phyloP scores from a whole-genome alignment of 2,797 vertebrate genomes.

The Eulemur coronatus region DNA sequence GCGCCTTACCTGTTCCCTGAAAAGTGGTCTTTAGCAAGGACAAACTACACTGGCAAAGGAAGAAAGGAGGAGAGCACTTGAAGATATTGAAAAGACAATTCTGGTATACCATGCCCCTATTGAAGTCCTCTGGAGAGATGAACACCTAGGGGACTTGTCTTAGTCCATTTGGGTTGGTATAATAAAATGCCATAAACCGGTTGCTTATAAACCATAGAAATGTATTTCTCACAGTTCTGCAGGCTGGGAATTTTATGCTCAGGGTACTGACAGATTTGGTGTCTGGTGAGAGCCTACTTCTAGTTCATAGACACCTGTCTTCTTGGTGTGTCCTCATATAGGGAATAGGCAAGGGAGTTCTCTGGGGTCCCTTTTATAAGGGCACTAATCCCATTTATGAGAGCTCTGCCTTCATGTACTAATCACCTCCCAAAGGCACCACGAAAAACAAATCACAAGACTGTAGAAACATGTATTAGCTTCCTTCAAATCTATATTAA shows the following conservation, averaged over 20 bases:
- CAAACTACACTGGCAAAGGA: background rate
- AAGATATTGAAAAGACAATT: background rate
- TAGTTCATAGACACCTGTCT: background rate
- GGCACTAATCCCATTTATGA: background rate
- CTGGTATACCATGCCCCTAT: background rate
- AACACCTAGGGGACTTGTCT: background rate
- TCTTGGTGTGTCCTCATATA: background rate
- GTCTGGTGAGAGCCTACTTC: background rate
- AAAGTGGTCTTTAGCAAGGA: conserved; percentile 23
- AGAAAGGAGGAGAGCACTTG: background rate
- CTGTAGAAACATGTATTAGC: background rate
- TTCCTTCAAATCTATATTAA: background rate
- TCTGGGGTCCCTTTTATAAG: background rate
- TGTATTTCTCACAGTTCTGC: background rate
- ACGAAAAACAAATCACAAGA: background rate
- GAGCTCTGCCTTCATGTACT: background rate
- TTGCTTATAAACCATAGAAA: background rate
- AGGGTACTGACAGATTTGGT: background rate
- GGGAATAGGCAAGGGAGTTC: background rate
- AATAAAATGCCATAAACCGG: background rate
- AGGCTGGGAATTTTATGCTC: background rate
- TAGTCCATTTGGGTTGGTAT: background rate
- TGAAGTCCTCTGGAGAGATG: background rate
- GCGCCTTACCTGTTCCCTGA: background rate
- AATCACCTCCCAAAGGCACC: background rate